Base-by-base conservation (phyloP, 2,113 vertebrate species). In the Clupea harengus region DNA sequence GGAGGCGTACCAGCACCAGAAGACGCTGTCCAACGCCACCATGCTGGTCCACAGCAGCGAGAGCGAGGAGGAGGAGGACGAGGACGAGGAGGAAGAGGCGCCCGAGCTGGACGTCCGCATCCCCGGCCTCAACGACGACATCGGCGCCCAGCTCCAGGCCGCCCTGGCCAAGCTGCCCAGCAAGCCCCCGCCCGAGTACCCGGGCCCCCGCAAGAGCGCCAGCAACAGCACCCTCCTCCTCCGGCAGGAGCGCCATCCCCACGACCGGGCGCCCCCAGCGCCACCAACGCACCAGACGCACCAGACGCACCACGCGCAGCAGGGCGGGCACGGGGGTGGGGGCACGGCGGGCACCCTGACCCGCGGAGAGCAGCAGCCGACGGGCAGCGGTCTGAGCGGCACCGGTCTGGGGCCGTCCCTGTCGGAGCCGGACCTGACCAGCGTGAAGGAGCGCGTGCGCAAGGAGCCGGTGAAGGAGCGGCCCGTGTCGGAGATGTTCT, bases 1-100 rank as follows among this genome's bases (percentile, higher is more conserved):
- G 1, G 92, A 88, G 49, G 49, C 90, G 54, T 99, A 97, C 88
- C 97, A 96, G 90, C 98, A 99, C 92, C 96, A 97, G 92, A 99
- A 99, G 93, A 98, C 96, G 0, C 92, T 97, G 86, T 99, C 98
- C 0, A 97, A 98, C 2, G 97, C 97, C 86, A 99, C 98, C 0
- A 98, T 99, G 98, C 93, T 99, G 64, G 97, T 99, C 91, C 98
- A 99, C 91, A 99, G 97, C 92, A 99, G 98, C 0, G 98, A 99
- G 89, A 99, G 97, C 0, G 98, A 99, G 88, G 98, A 97, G 0
- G 98, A 99, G 89, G 95, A 95, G 85, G 96, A 96, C 81, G 95
- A 93, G 3, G 81, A 96, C 0, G 95, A 91, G 0, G 78, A 95
- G 0, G 49, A 94, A 0, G 90, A 96, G 0, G 95, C 94, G 75